phyloP scores from a whole-genome alignment of 2,113 vertebrate species.

The Zapornia atra region DNA sequence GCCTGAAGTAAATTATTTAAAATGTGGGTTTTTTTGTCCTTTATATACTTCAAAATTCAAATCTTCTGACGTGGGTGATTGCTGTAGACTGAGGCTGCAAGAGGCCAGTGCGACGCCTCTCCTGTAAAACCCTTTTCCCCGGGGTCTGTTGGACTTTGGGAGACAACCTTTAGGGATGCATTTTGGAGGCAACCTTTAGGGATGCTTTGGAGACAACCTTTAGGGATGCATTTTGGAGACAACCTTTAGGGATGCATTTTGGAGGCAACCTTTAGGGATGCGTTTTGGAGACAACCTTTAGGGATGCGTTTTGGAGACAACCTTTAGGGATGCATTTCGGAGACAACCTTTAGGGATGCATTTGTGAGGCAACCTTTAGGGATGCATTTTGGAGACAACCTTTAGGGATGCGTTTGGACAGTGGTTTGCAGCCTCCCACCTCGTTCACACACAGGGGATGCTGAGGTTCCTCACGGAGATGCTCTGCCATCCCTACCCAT shows the following conservation, averaged over 20 bases:
- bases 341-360: not conserved
- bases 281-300: not conserved
- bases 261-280: not conserved
- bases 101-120: rapidly evolving
- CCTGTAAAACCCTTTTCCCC: not conserved
- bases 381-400: no score
- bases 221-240: not conserved
- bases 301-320: not conserved
- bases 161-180: no score
- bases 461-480: not conserved
- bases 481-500: not conserved
- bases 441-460: rapidly evolving
- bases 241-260: no score
- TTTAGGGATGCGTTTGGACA: not conserved
- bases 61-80: not conserved
- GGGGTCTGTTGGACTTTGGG: not conserved
- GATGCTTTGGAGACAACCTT: not conserved
- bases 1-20: not conserved
- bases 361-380: not conserved
- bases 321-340: not conserved
- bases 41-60: not conserved
- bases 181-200: not conserved
- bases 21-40: not conserved
- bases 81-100: not conserved
- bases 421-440: not conserved